Evolutionary conservation across 2,113 vertebrate genomes (phyloP).

Genomic region (Malaclemys terrapin): DNA sequence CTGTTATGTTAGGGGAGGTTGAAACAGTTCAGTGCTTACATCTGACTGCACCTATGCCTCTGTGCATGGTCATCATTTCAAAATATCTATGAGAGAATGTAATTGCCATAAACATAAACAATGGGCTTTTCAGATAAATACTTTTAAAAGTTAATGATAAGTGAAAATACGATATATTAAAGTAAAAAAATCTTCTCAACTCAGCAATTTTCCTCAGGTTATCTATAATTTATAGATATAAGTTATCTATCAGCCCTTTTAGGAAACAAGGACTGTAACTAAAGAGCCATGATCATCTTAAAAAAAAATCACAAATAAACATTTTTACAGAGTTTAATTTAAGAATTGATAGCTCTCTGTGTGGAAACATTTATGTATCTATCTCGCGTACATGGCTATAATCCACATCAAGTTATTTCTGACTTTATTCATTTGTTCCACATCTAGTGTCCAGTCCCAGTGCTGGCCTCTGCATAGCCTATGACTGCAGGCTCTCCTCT

Average conservation of each 20-base stretch:
- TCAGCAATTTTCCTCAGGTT: neutral
- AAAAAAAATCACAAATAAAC: neutral
- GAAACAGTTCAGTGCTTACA: neutral
- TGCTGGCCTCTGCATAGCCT: neutral
- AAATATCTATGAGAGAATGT: neutral
- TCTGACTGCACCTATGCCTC: neutral
- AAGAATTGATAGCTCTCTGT: neutral
- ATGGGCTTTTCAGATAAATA: neutral
- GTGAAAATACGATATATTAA: neutral
- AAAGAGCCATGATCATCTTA: neutral
- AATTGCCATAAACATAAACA: neutral
- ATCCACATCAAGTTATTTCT: neutral
- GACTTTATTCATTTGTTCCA: neutral
- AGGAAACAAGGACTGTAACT: neutral
- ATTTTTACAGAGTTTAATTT: neutral
- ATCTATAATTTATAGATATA: neutral
- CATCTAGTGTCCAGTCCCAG: neutral
- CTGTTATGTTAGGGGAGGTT: neutral
- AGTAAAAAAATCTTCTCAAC: neutral
- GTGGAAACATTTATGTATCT: neutral
- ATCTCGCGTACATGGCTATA: neutral
- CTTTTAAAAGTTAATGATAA: neutral
- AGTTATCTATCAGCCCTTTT: neutral
- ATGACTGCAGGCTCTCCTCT: neutral
- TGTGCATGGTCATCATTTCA: neutral